These are phyloP conservation scores for Hafferia zeledoni DNA, from an alignment of 2,797 vertebrate species.

Conservation along the genomic window DNA sequence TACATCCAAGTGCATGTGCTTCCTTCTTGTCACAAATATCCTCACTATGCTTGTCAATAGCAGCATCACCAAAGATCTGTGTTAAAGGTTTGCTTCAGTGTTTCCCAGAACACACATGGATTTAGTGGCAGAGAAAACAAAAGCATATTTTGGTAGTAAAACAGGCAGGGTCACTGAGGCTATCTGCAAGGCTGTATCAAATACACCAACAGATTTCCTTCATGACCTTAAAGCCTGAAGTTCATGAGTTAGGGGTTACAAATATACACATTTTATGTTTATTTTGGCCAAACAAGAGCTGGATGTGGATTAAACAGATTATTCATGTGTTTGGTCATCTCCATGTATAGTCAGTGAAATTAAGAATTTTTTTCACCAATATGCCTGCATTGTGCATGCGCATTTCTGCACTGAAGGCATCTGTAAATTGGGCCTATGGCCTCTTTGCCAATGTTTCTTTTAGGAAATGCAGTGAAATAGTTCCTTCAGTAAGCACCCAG, in stretches of 20 bases:
- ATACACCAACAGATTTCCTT: background rate
- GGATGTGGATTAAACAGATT: background rate
- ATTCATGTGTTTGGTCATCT: background rate
- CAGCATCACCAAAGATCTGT: background rate
- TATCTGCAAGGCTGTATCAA: background rate
- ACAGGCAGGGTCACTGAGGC: background rate
- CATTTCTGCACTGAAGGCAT: background rate
- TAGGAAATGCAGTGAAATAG: background rate
- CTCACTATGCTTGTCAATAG: background rate
- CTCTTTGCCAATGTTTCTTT: background rate
- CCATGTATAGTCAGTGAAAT: background rate
- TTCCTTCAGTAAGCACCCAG: conserved; percentile 3
- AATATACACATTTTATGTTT: background rate
- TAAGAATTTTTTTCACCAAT: background rate
- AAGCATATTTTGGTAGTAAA: background rate
- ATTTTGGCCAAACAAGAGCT: background rate
- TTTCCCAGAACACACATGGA: fast-evolving
- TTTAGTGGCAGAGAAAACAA: background rate
- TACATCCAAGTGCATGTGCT: background rate
- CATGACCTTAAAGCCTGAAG: background rate
- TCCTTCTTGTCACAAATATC: background rate
- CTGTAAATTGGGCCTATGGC: background rate
- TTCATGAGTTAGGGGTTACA: background rate
- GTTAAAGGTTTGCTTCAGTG: background rate
- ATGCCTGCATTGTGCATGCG: background rate